Conservation (phyloP, 2,888 invertebrate genomes). For the Drosophila paucipuncta region DNA sequence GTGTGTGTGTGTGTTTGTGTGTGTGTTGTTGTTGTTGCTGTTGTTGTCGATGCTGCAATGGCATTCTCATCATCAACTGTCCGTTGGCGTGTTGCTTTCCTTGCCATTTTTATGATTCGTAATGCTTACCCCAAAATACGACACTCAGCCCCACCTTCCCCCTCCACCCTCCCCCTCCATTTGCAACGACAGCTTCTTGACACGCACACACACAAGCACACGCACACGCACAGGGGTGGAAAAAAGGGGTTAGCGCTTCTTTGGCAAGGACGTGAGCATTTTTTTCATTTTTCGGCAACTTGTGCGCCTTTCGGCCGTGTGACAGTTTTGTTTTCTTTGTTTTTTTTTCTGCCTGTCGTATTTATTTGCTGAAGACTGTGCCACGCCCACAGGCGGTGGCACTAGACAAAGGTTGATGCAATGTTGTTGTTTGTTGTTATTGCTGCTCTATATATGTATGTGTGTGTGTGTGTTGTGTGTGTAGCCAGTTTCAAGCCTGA, state of each 20-base stretch:
- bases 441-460: background rate
- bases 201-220: constrained; percentile 6
- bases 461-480: constrained; percentile 7
- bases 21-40: background rate
- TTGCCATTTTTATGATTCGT: constrained; percentile 45
- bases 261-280: constrained; percentile 11
- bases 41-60: constrained; percentile 20
- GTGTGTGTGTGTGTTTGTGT: background rate
- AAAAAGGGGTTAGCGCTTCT: constrained; percentile 31
- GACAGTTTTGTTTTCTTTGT: constrained; percentile 41
- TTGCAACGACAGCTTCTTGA: constrained; percentile 4
- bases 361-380: constrained; percentile 26
- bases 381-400: constrained; percentile 32
- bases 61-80: constrained; percentile 55
- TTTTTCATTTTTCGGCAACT: constrained; percentile 30
- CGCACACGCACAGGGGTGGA: constrained; percentile 3
- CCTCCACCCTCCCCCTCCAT: fast-evolving
- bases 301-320: constrained; percentile 38
- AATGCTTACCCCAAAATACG: constrained; percentile 16
- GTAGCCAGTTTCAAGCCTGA: constrained; percentile 6
- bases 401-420: constrained; percentile 32
- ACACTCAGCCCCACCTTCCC: background rate
- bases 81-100: constrained; percentile 34
- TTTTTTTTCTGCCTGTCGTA: background rate
- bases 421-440: constrained; percentile 20